These are phyloP conservation scores for Hemicentrotus pulcherrimus DNA, from an alignment of 35 echinoderm and acorn worm species.

Conservation along the genomic window DNA sequence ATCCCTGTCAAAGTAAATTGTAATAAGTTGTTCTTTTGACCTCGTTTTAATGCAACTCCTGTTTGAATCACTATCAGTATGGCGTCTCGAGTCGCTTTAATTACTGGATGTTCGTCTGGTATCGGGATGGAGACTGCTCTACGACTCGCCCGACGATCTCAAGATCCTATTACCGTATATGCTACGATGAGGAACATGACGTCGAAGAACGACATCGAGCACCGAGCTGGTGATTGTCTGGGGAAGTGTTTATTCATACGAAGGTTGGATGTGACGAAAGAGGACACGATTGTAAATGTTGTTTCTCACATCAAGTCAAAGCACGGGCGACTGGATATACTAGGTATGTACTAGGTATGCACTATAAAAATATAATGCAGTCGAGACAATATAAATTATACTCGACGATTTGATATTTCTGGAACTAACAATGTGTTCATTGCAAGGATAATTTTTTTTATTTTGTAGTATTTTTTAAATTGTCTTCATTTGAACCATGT, in stretches of 20 bases:
- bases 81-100: background rate
- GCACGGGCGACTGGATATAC: slow-evolving; percentile 42
- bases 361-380: background rate
- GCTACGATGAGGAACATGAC: slow-evolving; percentile 55
- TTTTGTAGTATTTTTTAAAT: no score
- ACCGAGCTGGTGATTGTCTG: background rate
- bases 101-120: slow-evolving; percentile 14
- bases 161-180: slow-evolving; percentile 21
- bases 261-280: slow-evolving; percentile 54
- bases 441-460: no score
- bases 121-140: slow-evolving; percentile 27
- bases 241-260: slow-evolving; percentile 25
- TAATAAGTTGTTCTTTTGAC: no score
- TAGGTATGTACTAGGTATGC: slow-evolving; percentile 51
- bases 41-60: no score
- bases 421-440: no score
- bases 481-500: no score
- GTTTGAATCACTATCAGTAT: background rate
- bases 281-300: slow-evolving; percentile 42
- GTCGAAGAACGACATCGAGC: slow-evolving; percentile 35
- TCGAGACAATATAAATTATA: background rate
- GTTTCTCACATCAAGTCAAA: background rate
- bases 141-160: background rate
- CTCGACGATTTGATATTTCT: background rate
- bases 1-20: no score